These are phyloP conservation scores for Dromas ardeola DNA, from an alignment of 2,113 vertebrate species.

Conservation along the genomic window DNA sequence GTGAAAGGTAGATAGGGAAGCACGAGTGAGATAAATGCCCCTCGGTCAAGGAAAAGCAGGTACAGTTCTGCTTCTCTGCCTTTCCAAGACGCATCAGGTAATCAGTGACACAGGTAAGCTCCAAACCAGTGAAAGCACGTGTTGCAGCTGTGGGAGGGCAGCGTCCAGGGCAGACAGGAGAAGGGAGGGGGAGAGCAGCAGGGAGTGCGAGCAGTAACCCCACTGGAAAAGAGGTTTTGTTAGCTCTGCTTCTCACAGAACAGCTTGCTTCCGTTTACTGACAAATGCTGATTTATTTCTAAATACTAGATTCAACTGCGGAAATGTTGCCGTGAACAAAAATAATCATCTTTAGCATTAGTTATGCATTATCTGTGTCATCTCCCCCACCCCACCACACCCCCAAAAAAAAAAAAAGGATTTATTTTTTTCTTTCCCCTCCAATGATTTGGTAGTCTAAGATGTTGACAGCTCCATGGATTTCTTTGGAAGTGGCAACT, in stretches of 20 bases:
- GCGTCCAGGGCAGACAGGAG: fast-evolving
- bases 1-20: background rate
- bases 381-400: too few relatives aligned
- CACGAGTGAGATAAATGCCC: background rate
- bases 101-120: background rate
- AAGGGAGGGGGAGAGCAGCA: background rate
- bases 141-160: background rate
- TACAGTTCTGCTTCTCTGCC: background rate
- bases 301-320: background rate
- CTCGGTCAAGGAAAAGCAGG: background rate
- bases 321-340: background rate
- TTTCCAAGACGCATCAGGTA: background rate
- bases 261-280: background rate
- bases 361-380: background rate
- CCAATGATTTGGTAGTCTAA: background rate
- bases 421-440: too few relatives aligned
- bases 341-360: background rate
- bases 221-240: background rate
- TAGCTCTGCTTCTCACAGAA: background rate
- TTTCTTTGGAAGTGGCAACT: background rate
- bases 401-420: background rate
- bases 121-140: background rate
- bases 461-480: background rate
- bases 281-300: background rate
- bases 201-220: background rate